Evolutionary conservation across 1,140 invertebrate genomes (phyloP), one percentile per base, ranked within the genome.

Genomic region (Palaemon carinicauda): DNA sequence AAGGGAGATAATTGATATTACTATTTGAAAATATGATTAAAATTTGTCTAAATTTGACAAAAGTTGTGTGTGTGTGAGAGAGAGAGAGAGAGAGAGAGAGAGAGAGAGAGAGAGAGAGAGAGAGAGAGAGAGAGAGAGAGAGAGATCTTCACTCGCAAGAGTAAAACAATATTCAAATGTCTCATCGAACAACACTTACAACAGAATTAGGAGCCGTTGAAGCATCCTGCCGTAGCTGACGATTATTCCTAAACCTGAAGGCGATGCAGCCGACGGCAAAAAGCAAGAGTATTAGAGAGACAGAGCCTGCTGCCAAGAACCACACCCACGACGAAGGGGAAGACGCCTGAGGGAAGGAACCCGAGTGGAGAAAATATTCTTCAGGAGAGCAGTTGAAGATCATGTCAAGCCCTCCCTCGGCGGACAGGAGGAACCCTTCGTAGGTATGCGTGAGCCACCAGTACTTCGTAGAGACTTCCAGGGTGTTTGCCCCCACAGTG

Each of bases 311-410:
- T 17, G n/a, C 80, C 80, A 81, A 51, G 12, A 81, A 31, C 80
- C 80, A 81, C 31, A 71, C 65, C 29, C 80, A 24, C 7, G 27
- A 41, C n/a, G 29, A 24, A 41, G 60, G n/a, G 2, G 24, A 41
- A 21, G 3, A 29, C 9, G 3, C 41, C 0, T 14, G 27, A 71
- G 7, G 9, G n/a, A 33, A 17, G 31, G 24, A 29, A n/a, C 29
- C 33, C 52, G 19, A 51, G 52, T 0, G 7, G 1, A 0, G 41
- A 4, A 41, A 41, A 41, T 41, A 50, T 27, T 52, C n/a, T 12
- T 29, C 15, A 10, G 60, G 60, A 19, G 12, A 27, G 65, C 80
- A 81, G 80, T 71, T 81, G 60, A 81, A 81, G 60, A 71, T n/a
- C 56, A 81, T 0, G 10, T 69, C 19, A n/a, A 65, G 56, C 1